phyloP scores from a whole-genome alignment of 2,113 vertebrate species.

The Sylvilagus bachmani region DNA sequence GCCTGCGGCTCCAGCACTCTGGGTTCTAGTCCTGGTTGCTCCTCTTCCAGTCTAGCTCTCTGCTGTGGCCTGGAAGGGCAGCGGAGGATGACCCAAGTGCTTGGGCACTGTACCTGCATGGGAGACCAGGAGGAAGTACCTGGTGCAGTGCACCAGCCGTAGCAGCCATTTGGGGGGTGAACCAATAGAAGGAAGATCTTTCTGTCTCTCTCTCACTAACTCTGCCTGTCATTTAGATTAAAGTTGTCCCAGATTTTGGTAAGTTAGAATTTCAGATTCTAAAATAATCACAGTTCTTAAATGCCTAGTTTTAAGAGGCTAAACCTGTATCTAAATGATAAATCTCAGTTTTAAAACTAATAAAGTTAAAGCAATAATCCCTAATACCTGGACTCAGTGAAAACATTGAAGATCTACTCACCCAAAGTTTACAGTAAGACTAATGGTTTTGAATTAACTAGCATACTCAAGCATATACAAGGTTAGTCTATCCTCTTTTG shows the following conservation, averaged over 20 bases:
- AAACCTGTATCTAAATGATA: slow-evolving; percentile 54
- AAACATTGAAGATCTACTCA: background rate
- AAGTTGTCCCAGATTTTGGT: slow-evolving; percentile 68
- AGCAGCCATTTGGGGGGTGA: too few relatives aligned
- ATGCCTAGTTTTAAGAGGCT: slow-evolving; percentile 41
- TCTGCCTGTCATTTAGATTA: slow-evolving; percentile 41
- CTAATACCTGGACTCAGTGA: slow-evolving; percentile 13
- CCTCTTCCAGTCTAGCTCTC: too few relatives aligned
- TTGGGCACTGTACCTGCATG: too few relatives aligned
- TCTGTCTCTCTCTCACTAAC: too few relatives aligned
- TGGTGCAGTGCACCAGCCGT: too few relatives aligned
- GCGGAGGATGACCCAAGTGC: too few relatives aligned
- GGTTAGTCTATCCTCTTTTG: background rate
- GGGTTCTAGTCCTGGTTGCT: too few relatives aligned
- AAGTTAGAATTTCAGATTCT: slow-evolving; percentile 69
- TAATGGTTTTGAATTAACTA: slow-evolving; percentile 54
- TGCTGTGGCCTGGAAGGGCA: too few relatives aligned
- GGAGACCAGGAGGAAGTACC: too few relatives aligned
- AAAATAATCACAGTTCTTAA: slow-evolving; percentile 66
- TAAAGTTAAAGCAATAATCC: slow-evolving; percentile 47
- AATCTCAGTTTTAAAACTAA: slow-evolving; percentile 26
- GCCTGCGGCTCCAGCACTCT: too few relatives aligned
- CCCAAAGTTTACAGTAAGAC: background rate
- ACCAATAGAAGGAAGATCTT: too few relatives aligned
- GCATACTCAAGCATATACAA: background rate